Evolutionary conservation across 2,797 vertebrate genomes (phyloP).

Genomic region (Melanotaenia maccullochi): DNA sequence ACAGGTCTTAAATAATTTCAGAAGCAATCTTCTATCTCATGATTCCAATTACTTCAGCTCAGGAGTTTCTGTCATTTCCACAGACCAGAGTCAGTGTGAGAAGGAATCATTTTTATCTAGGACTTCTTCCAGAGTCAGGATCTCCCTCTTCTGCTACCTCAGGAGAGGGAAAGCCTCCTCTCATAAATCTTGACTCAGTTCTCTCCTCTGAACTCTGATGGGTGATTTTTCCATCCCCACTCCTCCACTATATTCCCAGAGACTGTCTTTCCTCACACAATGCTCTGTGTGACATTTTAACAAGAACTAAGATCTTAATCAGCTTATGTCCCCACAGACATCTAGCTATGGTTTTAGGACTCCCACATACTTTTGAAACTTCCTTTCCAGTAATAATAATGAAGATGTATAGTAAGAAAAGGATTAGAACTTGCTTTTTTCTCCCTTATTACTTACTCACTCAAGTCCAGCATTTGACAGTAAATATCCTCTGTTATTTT

Average conservation of each 20-base stretch:
- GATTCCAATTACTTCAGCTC: slow-evolving; percentile 24
- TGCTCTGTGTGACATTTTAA: slow-evolving; percentile 10
- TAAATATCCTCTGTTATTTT: slow-evolving; percentile 4
- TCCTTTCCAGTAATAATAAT: background rate
- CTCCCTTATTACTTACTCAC: background rate
- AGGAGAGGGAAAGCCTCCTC: slow-evolving; percentile 44
- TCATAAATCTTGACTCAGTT: slow-evolving; percentile 57
- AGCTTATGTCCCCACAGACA: slow-evolving; percentile 8
- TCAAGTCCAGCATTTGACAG: background rate
- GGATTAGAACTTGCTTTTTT: background rate
- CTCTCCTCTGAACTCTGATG: slow-evolving; percentile 26
- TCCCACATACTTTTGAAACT: background rate
- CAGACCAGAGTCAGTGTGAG: slow-evolving; percentile 18
- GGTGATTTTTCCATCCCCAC: slow-evolving; percentile 25
- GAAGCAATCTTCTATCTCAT: slow-evolving; percentile 21
- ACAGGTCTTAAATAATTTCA: slow-evolving; percentile 11
- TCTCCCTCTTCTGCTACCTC: slow-evolving; percentile 50
- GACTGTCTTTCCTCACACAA: slow-evolving; percentile 11
- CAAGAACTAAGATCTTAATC: slow-evolving; percentile 5
- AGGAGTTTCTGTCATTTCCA: slow-evolving; percentile 34
- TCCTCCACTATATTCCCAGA: slow-evolving; percentile 11
- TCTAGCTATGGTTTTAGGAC: background rate
- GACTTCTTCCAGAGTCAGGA: slow-evolving; percentile 51
- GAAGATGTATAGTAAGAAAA: background rate
- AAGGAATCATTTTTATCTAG: slow-evolving; percentile 57